phyloP scores from a whole-genome alignment of 2,888 invertebrate species.

The Parochlus steinenii region DNA sequence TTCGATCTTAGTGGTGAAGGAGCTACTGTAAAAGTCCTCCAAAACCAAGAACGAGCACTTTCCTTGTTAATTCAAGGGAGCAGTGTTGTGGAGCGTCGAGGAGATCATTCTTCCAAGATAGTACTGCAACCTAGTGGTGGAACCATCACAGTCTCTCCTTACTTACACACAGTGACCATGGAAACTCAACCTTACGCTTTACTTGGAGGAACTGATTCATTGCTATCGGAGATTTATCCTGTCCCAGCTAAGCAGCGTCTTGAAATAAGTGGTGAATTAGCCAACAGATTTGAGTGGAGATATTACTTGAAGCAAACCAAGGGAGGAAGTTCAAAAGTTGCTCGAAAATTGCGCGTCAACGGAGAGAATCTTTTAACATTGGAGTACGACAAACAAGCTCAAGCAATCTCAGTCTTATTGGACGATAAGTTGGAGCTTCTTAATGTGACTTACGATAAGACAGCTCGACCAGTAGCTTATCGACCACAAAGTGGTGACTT shows the following conservation, averaged over 20 bases:
- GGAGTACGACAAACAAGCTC: constrained; percentile 78
- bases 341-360: constrained; percentile 71
- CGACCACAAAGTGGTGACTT: constrained; percentile 73
- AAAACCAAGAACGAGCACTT: constrained; percentile 66
- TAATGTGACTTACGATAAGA: constrained; percentile 74
- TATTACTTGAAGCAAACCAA: constrained; percentile 65
- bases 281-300: constrained; percentile 88
- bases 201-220: constrained; percentile 71
- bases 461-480: constrained; percentile 71
- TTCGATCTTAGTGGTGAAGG: constrained; percentile 86
- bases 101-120: constrained; percentile 68
- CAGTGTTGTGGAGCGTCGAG: constrained; percentile 64
- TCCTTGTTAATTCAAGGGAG: constrained; percentile 78
- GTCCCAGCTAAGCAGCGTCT: constrained; percentile 81
- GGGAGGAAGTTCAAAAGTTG: constrained; percentile 43
- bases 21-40: constrained; percentile 68
- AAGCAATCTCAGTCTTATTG: constrained; percentile 72
- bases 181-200: constrained; percentile 85
- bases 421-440: constrained; percentile 72
- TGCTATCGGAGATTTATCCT: constrained; percentile 80
- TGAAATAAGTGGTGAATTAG: constrained; percentile 76
- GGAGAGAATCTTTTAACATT: constrained; percentile 80
- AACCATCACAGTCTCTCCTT: constrained; percentile 62
- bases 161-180: constrained; percentile 76
- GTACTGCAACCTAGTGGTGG: constrained; percentile 68